These are phyloP conservation scores for Vireo altiloquus DNA, from an alignment of 2,113 vertebrate genomes.

Conservation along the genomic window DNA sequence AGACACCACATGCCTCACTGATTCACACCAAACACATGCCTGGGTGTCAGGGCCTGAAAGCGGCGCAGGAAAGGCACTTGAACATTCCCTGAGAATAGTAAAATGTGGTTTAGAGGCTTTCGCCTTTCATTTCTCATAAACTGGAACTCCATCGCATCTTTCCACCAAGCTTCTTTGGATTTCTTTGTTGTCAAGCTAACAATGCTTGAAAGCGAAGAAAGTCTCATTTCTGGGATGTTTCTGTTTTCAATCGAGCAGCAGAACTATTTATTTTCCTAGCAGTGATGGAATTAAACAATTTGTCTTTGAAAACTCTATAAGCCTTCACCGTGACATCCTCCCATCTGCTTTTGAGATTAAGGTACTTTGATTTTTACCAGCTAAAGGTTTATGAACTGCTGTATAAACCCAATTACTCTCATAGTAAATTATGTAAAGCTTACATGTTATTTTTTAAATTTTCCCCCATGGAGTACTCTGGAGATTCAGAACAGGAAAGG, in stretches of 20 bases:
- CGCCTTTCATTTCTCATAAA: conserved; percentile 59
- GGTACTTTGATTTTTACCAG: conserved; percentile 76
- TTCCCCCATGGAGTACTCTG: conserved; percentile 23
- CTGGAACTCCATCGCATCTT: conserved; percentile 6
- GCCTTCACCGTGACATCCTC: conserved; percentile 54
- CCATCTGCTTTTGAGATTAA: conserved; percentile 75
- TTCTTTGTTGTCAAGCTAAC: conserved; percentile 43
- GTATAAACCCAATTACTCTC: conserved; percentile 68
- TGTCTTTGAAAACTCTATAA: conserved; percentile 72
- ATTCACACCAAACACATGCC: not conserved
- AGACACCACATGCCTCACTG: not conserved
- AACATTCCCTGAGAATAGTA: not conserved
- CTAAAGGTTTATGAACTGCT: conserved; percentile 73
- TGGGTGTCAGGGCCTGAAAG: not conserved
- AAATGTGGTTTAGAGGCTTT: conserved; percentile 35
- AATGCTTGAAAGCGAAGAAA: conserved; percentile 54
- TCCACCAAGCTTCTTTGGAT: conserved; percentile 48
- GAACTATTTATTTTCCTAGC: conserved; percentile 73
- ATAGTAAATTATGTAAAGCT: conserved; percentile 72
- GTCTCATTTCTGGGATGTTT: conserved; percentile 61
- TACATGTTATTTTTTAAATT: conserved; percentile 62
- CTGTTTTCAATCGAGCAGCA: conserved; percentile 62
- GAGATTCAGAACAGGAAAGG: conserved; percentile 31
- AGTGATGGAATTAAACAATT: conserved; percentile 72
- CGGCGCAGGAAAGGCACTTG: conserved; percentile 44